Evolutionary conservation across 2,797 vertebrate genomes (phyloP), one percentile per base, ranked within the genome.

Genomic region (Hozukius guyotensis): DNA sequence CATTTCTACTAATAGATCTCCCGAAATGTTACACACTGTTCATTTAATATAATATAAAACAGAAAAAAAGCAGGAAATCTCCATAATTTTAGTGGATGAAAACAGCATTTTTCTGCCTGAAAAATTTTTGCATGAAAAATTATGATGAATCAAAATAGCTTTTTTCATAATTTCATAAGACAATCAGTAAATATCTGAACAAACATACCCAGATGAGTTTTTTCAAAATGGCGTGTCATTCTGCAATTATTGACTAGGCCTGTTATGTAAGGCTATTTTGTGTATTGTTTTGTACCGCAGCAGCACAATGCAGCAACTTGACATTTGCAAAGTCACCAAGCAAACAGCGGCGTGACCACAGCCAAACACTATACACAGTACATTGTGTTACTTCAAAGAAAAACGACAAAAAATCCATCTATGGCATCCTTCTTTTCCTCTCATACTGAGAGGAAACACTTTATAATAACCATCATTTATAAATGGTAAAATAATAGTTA

Each of bases 271-370:
- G 59, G 9, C 22, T 18, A 4, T 66, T 29, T 36, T 16, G 14
- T 71, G 16, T 59, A 55, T 73, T 66, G 27, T 83, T 75, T 77
- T 64, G 60, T 36, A 8, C 56, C 20, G 66, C 62, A n/a, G 62
- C 42, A 20, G 7, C 5, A 80, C 82, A 63, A 72, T 69, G 57
- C 24, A 31, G 31, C 59, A 52, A 25, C 63, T 74, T 79, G 61
- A 81, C 72, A 68, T 72, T 82, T 77, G 11, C 56, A 63, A 69
- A 77, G 73, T 82, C 70, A 62, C n/a, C 20, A 70, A 55, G 82
- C 79, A 82, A 36, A 42, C 14, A 42, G 38, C n/a, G 6, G 18
- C 13, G 29, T 65, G 59, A 75, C 62, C 72, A 18, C 14, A 29
- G 1, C 46, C 12, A 6, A 68, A 60, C 36, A 16, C 38, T 3